Evolutionary conservation across 2,888 invertebrate genomes (phyloP).

Genomic region (Cerastis leucographa): DNA sequence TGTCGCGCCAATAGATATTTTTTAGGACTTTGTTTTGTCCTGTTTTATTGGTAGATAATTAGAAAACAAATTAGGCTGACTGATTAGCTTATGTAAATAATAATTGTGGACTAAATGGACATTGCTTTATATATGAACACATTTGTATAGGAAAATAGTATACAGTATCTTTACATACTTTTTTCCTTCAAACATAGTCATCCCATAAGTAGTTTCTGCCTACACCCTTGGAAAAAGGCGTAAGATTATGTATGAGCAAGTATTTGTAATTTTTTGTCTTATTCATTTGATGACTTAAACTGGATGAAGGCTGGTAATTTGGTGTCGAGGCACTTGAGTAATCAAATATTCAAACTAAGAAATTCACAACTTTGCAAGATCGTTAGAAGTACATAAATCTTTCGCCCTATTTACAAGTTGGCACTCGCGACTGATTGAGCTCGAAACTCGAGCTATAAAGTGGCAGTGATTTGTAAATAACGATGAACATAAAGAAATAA

Average conservation of each 20-base stretch:
- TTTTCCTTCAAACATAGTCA: no score
- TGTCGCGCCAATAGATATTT: conserved; percentile 2
- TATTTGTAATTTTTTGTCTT: neutral
- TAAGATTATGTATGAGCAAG: neutral
- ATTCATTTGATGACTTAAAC: neutral
- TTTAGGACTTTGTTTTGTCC: neutral
- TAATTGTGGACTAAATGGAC: neutral
- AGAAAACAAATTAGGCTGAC: conserved; percentile 37
- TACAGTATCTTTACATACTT: no score
- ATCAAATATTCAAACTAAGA: neutral
- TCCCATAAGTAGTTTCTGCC: no score
- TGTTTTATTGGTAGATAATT: conserved; percentile 21
- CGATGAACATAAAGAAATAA: conserved; percentile 63
- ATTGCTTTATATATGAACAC: neutral
- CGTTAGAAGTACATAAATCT: conserved; percentile 1
- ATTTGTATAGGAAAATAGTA: no score
- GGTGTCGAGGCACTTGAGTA: neutral
- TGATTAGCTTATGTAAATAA: conserved; percentile 10
- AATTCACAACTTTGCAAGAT: neutral
- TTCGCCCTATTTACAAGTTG: conserved; percentile 26
- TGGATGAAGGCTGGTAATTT: neutral
- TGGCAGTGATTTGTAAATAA: conserved; percentile 62
- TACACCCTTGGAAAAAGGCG: neutral
- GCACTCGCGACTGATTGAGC: conserved; percentile 34
- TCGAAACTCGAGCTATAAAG: conserved; percentile 52